These are phyloP conservation scores for Vulpes vulpes DNA, from an alignment of 2,113 vertebrate species.

Conservation along the genomic window DNA sequence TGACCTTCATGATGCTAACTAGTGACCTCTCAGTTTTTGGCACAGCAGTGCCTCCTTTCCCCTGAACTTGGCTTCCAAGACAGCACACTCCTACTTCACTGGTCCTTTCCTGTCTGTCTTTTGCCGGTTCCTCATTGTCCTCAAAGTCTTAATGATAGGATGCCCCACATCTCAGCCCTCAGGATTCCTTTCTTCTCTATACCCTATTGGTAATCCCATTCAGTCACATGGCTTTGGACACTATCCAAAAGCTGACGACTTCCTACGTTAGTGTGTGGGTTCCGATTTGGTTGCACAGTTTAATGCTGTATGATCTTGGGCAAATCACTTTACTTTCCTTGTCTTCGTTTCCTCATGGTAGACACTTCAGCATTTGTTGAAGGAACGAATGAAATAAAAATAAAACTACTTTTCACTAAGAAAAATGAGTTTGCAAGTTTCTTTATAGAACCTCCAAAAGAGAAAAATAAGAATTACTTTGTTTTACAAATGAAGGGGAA, in stretches of 20 bases:
- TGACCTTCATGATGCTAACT: not conserved
- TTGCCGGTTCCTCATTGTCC: not conserved
- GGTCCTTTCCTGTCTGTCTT: not conserved
- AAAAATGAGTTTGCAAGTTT: not conserved
- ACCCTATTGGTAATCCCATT: not conserved
- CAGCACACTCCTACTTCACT: not conserved
- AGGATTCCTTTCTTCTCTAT: not conserved
- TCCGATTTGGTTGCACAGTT: not conserved
- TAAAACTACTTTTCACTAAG: not conserved
- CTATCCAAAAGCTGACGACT: not conserved
- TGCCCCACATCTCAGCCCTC: not conserved
- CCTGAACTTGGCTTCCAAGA: not conserved
- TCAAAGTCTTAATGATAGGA: not conserved
- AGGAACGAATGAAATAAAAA: not conserved
- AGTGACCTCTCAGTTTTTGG: not conserved
- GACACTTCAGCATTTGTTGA: not conserved
- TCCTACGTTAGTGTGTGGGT: not conserved
- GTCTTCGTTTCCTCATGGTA: not conserved
- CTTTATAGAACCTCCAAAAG: not conserved
- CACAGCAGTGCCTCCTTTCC: not conserved
- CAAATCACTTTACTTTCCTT: not conserved
- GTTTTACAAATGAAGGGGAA: not conserved
- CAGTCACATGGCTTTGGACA: not conserved
- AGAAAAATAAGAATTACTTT: not conserved
- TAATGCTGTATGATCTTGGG: not conserved